phyloP scores from a whole-genome alignment of 2,888 invertebrate species.

The Morpho achilles region DNA sequence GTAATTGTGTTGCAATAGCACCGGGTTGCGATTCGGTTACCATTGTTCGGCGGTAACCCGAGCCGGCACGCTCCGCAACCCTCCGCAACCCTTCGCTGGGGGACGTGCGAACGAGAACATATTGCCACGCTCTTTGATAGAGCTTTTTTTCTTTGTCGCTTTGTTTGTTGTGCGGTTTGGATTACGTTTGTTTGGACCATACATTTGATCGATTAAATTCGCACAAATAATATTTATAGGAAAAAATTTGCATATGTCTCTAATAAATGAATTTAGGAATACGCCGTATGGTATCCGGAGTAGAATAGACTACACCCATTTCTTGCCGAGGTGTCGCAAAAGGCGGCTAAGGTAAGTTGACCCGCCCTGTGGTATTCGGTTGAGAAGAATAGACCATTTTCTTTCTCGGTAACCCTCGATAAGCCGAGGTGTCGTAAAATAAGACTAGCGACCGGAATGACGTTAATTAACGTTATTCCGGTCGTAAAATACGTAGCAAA shows the following conservation, averaged over 20 bases:
- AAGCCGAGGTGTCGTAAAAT: background rate
- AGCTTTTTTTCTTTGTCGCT: conserved; percentile 25
- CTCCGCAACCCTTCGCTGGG: conserved; percentile 31
- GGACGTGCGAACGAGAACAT: conserved; percentile 43
- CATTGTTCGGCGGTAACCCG: conserved; percentile 34
- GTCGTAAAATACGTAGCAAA: too few relatives aligned
- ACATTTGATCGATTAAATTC: background rate
- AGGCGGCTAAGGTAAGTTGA: too few relatives aligned
- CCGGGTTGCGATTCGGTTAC: conserved; percentile 29
- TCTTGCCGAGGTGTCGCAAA: too few relatives aligned
- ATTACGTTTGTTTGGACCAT: conserved; percentile 22
- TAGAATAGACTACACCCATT: too few relatives aligned
- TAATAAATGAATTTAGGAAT: background rate
- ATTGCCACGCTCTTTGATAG: conserved; percentile 29
- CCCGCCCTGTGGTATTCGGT: too few relatives aligned
- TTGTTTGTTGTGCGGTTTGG: conserved; percentile 26
- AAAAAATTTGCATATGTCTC: background rate
- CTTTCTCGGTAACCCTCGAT: background rate
- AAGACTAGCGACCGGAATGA: too few relatives aligned
- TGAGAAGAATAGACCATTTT: background rate
- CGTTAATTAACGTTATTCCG: background rate
- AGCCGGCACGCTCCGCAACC: conserved; percentile 28
- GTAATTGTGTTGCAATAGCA: conserved; percentile 39
- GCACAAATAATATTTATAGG: background rate
- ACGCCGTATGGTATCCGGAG: background rate